phyloP scores from a whole-genome alignment of 2,113 vertebrate species.

The Xiphorhynchus elegans region DNA sequence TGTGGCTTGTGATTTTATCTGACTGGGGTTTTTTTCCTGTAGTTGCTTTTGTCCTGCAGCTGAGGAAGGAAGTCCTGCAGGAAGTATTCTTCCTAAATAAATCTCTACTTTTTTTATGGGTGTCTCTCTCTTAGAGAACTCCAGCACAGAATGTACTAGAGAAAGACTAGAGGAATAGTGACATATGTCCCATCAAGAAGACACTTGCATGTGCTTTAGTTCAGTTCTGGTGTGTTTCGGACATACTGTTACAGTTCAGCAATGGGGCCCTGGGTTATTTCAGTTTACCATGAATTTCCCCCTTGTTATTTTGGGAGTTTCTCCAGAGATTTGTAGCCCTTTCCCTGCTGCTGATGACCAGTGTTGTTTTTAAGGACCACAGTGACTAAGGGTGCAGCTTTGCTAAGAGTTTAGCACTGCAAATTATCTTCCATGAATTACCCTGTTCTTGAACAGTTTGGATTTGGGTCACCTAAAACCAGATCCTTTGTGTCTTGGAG shows the following conservation, averaged over 20 bases:
- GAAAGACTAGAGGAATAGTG: not conserved
- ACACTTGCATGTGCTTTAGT: not conserved
- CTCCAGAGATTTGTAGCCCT: not conserved
- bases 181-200: not conserved
- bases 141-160: not conserved
- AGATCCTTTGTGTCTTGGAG: not conserved
- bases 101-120: not conserved
- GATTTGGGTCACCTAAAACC: not conserved
- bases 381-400: not conserved
- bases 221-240: not conserved
- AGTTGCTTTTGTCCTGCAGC: slow-evolving; percentile 3
- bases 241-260: not conserved
- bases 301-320: not conserved
- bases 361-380: not conserved
- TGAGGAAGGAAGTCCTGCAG: not conserved
- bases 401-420: not conserved
- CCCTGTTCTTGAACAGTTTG: not conserved
- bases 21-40: accelerated
- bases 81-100: slow-evolving; percentile 12
- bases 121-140: not conserved
- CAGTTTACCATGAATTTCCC: not conserved
- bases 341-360: not conserved
- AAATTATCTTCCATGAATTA: not conserved
- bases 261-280: not conserved
- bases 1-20: not conserved